phyloP scores from a whole-genome alignment of 2,888 invertebrate genomes.

The Mongoloraphidia duomilia region DNA sequence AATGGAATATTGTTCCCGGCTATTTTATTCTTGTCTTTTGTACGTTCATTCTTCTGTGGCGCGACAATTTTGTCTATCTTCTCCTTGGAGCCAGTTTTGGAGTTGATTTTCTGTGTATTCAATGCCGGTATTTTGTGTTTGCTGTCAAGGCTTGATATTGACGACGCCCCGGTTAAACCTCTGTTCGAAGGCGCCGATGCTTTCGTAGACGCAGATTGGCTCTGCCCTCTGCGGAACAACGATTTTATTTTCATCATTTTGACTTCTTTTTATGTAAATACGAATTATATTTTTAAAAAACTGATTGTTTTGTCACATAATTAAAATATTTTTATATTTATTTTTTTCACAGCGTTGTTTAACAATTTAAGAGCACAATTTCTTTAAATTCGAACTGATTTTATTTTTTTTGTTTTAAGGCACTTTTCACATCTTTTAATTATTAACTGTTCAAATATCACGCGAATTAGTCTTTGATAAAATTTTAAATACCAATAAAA shows the following conservation, averaged over 20 bases:
- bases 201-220: slow-evolving; percentile 33
- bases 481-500: no score
- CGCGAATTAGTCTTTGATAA: no score
- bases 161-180: slow-evolving; percentile 43
- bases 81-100: slow-evolving; percentile 39
- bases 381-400: no score
- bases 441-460: no score
- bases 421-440: no score
- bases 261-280: slow-evolving; percentile 20
- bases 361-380: no score
- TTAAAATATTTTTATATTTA: no score
- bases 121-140: slow-evolving; percentile 38
- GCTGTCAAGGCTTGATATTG: slow-evolving; percentile 48
- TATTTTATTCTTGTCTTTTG: slow-evolving; percentile 36
- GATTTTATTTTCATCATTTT: slow-evolving; percentile 88
- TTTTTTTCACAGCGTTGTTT: no score
- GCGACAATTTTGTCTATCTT: slow-evolving; percentile 31
- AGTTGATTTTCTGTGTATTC: slow-evolving; percentile 30
- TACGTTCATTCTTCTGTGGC: slow-evolving; percentile 27
- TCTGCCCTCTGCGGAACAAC: slow-evolving; percentile 78
- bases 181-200: slow-evolving; percentile 18
- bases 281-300: no score
- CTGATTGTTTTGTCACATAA: no score
- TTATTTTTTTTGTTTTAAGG: no score
- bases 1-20: slow-evolving; percentile 14